Base-by-base conservation (phyloP, 2,113 vertebrate species). In the Pimephales promelas region DNA sequence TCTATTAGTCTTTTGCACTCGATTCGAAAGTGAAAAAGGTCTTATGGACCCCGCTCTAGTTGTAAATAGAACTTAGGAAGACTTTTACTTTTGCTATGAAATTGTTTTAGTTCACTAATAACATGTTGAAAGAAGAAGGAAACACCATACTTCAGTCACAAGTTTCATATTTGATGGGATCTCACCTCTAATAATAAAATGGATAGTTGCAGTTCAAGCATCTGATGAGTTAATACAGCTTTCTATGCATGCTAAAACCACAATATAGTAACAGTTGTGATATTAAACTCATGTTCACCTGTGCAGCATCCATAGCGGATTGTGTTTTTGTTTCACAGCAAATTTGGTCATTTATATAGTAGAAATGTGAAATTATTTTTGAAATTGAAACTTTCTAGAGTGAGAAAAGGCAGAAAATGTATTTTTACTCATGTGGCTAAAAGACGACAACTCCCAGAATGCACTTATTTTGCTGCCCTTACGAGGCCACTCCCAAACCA, bases 71-170 rank as follows among this genome's bases (percentile, higher is more conserved):
- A 59, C 52, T 36, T 77, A 24, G 34, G 54, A 78, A 61, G 75
- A 34, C 52, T 78, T 78, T 78, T 61, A 43, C 56, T 61, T 43
- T 78, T 28, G 75, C 22, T 61, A 26, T 78, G 36, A 61, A 78
- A 45, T 61, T 34, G 34, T 61, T 61, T 57, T 26, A 78, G 13
- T 78, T 56, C 22, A 61, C 56, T 43, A 78, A 78, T 78, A 78
- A 78, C 75, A 28, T 61, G 74, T 77, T 77, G 36, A 61, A n/a
- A n/a, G n/a, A 56, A 78, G 56, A 26, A 45, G 36, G 68, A 59
- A 40, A 78, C 3, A 59, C 1, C 13, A 26, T 36, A 14, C 26
- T 24, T 40, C 11, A 57, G 52, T 40, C 52, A 57, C 54, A 59
- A 56, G 31, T 77, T 75, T 52, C 4, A 31, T 10, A 31, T 52